Percentiles rank a stretch among this genome's conserved stretches.
These are phyloP conservation scores for Morpho achilles DNA, from an alignment of 2,888 invertebrate species.

Conservation along the genomic window DNA sequence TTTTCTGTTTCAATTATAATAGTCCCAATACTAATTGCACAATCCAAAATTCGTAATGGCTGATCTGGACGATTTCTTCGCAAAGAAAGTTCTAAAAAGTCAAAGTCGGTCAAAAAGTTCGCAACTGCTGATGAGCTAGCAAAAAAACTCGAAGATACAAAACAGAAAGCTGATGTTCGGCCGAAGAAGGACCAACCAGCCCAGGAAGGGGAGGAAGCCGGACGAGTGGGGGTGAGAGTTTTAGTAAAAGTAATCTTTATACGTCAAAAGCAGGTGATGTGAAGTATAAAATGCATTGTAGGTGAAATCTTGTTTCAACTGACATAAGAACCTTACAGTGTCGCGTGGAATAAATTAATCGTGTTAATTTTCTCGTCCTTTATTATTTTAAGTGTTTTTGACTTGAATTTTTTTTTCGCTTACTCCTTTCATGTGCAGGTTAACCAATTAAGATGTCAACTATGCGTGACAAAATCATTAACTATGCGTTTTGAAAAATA, in stretches of 20 bases:
- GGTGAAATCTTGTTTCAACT: conserved; percentile 10
- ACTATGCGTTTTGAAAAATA: too few species aligned
- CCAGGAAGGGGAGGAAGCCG: conserved; percentile 79
- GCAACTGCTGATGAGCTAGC: conserved; percentile 92
- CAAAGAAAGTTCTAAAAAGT: conserved; percentile 97
- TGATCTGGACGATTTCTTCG: conserved; percentile 98
- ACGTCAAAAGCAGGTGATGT: conserved; percentile 30
- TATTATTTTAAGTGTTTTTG: conserved; percentile 18
- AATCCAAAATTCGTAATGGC: conserved; percentile 83
- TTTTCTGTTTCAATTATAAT: conserved; percentile 23
- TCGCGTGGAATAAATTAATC: conserved; percentile 19
- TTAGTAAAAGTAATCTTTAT: conserved; percentile 8
- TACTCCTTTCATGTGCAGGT: conserved; percentile 22
- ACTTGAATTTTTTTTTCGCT: conserved; percentile 16
- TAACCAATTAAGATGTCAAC: conserved; percentile 18
- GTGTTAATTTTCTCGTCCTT: conserved; percentile 13
- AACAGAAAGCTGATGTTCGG: conserved; percentile 77
- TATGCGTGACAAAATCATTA: neutral
- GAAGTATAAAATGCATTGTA: conserved; percentile 8
- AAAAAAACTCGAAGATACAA: conserved; percentile 90
- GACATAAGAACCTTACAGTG: conserved; percentile 15
- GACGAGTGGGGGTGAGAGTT: conserved; percentile 61
- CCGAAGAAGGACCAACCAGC: conserved; percentile 70
- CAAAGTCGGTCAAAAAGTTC: conserved; percentile 91
- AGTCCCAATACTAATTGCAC: conserved; percentile 25